Base-by-base conservation (phyloP, 1,140 invertebrate genomes). In the Nephotettix cincticeps region DNA sequence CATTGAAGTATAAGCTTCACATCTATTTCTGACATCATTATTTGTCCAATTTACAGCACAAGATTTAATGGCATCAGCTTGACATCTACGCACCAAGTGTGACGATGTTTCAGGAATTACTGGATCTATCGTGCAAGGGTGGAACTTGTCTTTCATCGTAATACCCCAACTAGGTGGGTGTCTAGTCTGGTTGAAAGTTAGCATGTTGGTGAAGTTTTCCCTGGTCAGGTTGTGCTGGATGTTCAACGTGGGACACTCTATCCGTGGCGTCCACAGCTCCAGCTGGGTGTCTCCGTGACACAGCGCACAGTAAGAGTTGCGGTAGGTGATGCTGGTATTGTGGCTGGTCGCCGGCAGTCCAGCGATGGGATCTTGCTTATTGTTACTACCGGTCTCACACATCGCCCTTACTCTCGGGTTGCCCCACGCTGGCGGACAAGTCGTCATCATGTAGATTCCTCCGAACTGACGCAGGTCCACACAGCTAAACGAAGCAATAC, bases 301-400 rank as follows among this genome's bases (percentile, higher is more conserved):
- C 3, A 82, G 67, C 0, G 86, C 85, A 73, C 87, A 89, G 77
- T 81, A 84, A 23, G 81, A 77, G 74, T 88, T 89, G 61, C 80
- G 80, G 76, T 86, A 89, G 0, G 85, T 86, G 30, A 83, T 71
- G 1, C 84, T 81, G 0, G 82, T 77, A 13, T 63, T 54, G 27
- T 77, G 73, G 58, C 80, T 80, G 0, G 84, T 85, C 6, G 84
- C 82, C 0, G 85, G 85, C 29, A 83, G 77, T 11, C 74, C 74
- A 0, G 77, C 71, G 58, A 86, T 67, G 11, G 84, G 84, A 75
- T 85, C 84, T 4, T 63, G 40, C 9, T 40, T 14, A 11, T 83
- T 82, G n/a, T 71, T 25, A 13, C 47, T 71, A 17, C 70, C 72
- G 0, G 30, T 71, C 21, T 76, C 74, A 58, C 73, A 76, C 51